phyloP scores from a whole-genome alignment of 2,888 invertebrate genomes.

The Anodontia alba region DNA sequence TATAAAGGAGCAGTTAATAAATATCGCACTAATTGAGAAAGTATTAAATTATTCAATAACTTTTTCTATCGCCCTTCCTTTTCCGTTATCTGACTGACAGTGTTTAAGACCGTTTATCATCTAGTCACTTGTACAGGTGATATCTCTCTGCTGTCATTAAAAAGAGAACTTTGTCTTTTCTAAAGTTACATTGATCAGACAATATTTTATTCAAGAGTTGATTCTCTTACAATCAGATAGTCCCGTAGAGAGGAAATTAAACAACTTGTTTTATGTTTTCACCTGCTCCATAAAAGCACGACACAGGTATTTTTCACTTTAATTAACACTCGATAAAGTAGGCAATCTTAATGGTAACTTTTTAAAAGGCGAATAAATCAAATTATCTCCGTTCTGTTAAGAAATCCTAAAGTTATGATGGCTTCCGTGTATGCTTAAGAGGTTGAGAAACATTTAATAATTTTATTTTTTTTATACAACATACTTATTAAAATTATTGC shows the following conservation, averaged over 20 bases:
- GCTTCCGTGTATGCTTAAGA: not conserved
- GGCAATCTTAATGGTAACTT: slow-evolving; percentile 9
- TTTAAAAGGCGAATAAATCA: slow-evolving; percentile 10
- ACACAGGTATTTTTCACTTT: slow-evolving; percentile 28
- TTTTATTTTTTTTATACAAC: no score
- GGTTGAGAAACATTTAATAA: no score
- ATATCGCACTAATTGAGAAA: not conserved
- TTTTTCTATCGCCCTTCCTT: slow-evolving; percentile 3
- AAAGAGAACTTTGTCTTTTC: slow-evolving; percentile 17
- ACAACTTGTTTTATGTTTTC: slow-evolving; percentile 33
- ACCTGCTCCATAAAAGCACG: slow-evolving; percentile 25
- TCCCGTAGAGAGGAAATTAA: slow-evolving; percentile 30
- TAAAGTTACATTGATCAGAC: slow-evolving; percentile 15
- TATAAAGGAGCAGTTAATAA: not conserved
- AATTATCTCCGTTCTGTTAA: not conserved
- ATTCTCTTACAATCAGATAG: slow-evolving; percentile 17
- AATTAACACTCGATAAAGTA: slow-evolving; percentile 7
- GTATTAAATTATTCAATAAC: slow-evolving; percentile 12
- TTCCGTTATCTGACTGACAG: slow-evolving; percentile 13
- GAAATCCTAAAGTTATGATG: not conserved
- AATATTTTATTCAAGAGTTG: slow-evolving; percentile 14
- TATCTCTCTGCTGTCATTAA: slow-evolving; percentile 4
- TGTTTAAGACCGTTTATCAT: slow-evolving; percentile 6
- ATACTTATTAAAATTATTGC: no score
- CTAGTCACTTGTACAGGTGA: not conserved